Percentiles rank a stretch among this genome's conserved stretches.
Evolutionary conservation across 2,797 vertebrate species (phyloP).

Genomic region (Coccyzus lansbergi): DNA sequence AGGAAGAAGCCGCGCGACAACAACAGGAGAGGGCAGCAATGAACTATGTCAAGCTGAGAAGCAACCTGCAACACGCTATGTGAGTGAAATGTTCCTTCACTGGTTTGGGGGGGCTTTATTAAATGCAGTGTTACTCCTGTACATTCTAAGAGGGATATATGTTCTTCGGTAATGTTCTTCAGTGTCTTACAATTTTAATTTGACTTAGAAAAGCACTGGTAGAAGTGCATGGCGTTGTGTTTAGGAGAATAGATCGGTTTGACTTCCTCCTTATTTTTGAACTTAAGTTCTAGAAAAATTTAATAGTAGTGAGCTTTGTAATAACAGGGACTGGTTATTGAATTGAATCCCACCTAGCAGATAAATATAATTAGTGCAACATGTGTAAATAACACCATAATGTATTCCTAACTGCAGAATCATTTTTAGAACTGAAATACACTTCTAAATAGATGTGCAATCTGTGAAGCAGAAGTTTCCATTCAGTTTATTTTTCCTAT

Average conservation of each 20-base stretch:
- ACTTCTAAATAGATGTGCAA: background rate
- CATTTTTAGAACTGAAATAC: background rate
- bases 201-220: background rate
- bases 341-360: background rate
- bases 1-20: slow-evolving; percentile 95
- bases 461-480: background rate
- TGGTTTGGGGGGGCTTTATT: background rate
- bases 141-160: background rate
- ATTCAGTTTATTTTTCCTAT: background rate
- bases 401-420: background rate
- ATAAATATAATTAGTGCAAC: background rate
- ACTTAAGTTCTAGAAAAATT: background rate
- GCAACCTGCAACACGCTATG: slow-evolving; percentile 98
- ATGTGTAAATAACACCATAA: background rate
- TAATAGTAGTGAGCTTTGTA: background rate
- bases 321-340: background rate
- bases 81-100: slow-evolving; percentile 70
- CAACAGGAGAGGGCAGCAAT: slow-evolving; percentile 97
- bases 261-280: background rate
- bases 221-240: background rate
- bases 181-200: background rate
- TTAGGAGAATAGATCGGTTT: background rate
- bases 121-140: background rate
- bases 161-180: background rate
- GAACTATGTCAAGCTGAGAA: slow-evolving; percentile 99